Evolutionary conservation across 2,888 invertebrate species (phyloP).

Genomic region (Ashinkailepas kermadecensis): DNA sequence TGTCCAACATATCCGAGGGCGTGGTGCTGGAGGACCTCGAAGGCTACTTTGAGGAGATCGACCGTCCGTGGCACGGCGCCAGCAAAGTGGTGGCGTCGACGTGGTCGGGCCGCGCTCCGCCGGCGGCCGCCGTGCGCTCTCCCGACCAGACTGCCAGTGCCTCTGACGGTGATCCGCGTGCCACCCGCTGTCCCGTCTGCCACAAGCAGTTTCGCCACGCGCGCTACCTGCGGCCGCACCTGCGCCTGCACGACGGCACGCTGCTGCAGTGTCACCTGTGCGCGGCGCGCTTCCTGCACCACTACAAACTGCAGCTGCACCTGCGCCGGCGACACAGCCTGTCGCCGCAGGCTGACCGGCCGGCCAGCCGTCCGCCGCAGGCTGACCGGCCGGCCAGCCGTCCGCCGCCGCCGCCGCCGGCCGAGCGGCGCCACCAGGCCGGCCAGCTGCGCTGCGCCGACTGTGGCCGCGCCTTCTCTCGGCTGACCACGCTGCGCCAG

Average conservation of each 20-base stretch:
- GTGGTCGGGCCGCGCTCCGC: too few relatives aligned
- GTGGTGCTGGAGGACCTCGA: conserved; percentile 19
- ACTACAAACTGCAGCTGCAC: conserved; percentile 18
- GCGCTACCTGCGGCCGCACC: background rate
- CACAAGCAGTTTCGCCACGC: background rate
- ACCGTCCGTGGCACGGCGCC: background rate
- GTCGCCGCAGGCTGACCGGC: too few relatives aligned
- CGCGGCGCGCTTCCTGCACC: background rate
- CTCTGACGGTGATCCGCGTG: background rate
- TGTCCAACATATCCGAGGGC: conserved; percentile 23
- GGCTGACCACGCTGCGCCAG: background rate
- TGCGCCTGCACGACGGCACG: background rate
- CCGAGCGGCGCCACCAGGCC: background rate
- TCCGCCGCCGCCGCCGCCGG: background rate
- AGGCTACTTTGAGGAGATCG: conserved; percentile 21
- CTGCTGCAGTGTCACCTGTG: background rate
- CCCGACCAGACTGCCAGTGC: too few relatives aligned
- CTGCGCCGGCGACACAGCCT: background rate
- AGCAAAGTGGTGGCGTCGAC: background rate
- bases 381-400: background rate
- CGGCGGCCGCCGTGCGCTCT: background rate
- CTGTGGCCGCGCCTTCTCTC: conserved; percentile 7
- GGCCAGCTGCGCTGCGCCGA: conserved; percentile 2
- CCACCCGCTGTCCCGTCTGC: background rate
- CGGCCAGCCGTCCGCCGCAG: background rate